A percentile compares a stretch with the other conserved stretches of the same genome.
Evolutionary conservation across 2,888 invertebrate species (phyloP).

Genomic region (Apomyelois bistriatella): DNA sequence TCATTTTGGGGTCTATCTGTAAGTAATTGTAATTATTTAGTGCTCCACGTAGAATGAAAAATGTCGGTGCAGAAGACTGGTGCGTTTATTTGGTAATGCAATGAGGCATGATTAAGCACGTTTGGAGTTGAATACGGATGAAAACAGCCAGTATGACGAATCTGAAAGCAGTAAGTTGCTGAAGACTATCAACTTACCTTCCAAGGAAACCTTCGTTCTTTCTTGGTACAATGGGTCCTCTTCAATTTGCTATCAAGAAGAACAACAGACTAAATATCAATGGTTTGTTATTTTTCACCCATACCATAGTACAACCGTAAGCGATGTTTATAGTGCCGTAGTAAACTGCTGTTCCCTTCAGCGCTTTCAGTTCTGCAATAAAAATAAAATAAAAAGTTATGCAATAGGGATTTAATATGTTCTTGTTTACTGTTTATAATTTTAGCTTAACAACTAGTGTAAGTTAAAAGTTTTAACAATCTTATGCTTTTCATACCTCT

Average conservation of each 20-base stretch:
- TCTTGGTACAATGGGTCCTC: conserved; percentile 55
- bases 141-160: conserved; percentile 65
- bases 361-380: no score
- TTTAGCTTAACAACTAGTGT: no score
- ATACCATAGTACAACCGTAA: no score
- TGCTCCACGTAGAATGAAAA: conserved; percentile 20
- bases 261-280: conserved; percentile 53
- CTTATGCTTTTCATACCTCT: no score
- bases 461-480: no score
- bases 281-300: no score
- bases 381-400: no score
- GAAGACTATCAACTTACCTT: conserved; percentile 35
- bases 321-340: no score
- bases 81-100: conserved; percentile 54
- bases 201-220: conserved; percentile 39
- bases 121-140: conserved; percentile 55
- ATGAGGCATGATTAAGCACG: conserved; percentile 65
- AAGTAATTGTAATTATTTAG: no score
- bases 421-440: no score
- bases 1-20: not conserved
- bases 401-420: no score
- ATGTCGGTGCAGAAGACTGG: conserved; percentile 68
- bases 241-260: conserved; percentile 50
- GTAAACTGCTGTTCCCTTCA: no score
- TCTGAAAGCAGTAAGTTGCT: conserved; percentile 61